Conservation (phyloP, 2,888 invertebrate species). For the Quadriops clusia region DNA sequence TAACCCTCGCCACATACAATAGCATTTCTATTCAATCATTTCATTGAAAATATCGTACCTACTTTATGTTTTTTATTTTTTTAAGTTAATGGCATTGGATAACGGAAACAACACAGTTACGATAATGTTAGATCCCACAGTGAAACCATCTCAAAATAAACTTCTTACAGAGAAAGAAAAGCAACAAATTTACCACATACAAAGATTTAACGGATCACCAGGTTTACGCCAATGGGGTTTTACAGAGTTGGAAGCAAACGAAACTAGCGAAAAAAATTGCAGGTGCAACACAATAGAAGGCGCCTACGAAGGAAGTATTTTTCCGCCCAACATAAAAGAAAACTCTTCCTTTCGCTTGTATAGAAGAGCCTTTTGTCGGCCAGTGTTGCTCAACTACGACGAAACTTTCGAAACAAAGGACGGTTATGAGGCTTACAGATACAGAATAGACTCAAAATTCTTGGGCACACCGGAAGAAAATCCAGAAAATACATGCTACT, state of each 20-base stretch:
- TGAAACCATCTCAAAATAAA: constrained; percentile 18
- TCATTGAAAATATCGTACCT: no score
- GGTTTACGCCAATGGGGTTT: constrained; percentile 62
- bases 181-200: constrained; percentile 42
- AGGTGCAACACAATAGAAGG: constrained; percentile 58
- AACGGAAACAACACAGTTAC: constrained; percentile 48
- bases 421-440: constrained; percentile 49
- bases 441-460: constrained; percentile 47
- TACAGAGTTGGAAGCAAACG: constrained; percentile 25
- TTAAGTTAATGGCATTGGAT: constrained; percentile 46
- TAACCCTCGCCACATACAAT: no score
- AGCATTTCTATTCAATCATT: no score
- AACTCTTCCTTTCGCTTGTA: constrained; percentile 50
- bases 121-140: constrained; percentile 28
- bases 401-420: constrained; percentile 28
- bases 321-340: constrained; percentile 47
- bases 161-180: constrained; percentile 23
- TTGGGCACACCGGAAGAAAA: constrained; percentile 44
- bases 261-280: constrained; percentile 33
- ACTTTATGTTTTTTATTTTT: constrained; percentile 15
- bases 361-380: constrained; percentile 65
- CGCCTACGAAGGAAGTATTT: constrained; percentile 59
- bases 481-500: constrained; percentile 54
- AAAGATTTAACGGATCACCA: constrained; percentile 50
- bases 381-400: constrained; percentile 44